Conservation (phyloP, 2,113 vertebrate species). For the Pogona vitticeps region DNA sequence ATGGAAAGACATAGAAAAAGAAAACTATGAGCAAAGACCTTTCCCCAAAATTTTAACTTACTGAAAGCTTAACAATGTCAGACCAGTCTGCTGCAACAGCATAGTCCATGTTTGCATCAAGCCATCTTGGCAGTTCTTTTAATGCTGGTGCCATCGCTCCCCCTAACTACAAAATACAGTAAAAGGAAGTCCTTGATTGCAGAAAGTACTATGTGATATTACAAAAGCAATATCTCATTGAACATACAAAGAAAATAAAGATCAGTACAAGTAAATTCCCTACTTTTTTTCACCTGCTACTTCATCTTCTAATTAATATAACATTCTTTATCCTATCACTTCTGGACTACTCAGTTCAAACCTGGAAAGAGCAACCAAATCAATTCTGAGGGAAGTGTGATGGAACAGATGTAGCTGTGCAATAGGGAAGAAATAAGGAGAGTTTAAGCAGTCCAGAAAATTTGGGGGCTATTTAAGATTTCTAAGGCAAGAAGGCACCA, state of each 20-base stretch:
- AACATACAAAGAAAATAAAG: constrained; percentile 50
- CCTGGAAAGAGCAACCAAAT: neutral
- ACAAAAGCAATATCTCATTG: too few relatives aligned
- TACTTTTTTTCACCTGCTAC: neutral
- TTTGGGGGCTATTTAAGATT: neutral
- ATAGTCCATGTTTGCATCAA: constrained; percentile 90
- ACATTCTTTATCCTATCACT: neutral
- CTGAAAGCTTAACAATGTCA: constrained; percentile 91
- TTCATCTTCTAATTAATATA: too few relatives aligned
- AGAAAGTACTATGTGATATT: constrained; percentile 63
- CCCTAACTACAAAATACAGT: constrained; percentile 82
- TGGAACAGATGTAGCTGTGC: neutral
- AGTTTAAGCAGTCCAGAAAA: neutral
- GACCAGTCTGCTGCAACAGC: constrained; percentile 91
- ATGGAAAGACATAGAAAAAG: constrained; percentile 54
- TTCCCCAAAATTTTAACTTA: constrained; percentile 77
- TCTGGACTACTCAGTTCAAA: too few relatives aligned
- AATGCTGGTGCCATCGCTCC: constrained; percentile 91
- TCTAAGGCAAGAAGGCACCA: neutral
- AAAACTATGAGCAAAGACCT: constrained; percentile 62
- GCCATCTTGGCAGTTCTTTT: constrained; percentile 90
- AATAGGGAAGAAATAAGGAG: neutral
- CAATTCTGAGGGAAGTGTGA: neutral
- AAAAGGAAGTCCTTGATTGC: constrained; percentile 64
- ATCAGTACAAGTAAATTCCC: neutral